These are phyloP conservation scores for Philopotamus ludificatus DNA, from an alignment of 1,140 invertebrate species.

Conservation along the genomic window DNA sequence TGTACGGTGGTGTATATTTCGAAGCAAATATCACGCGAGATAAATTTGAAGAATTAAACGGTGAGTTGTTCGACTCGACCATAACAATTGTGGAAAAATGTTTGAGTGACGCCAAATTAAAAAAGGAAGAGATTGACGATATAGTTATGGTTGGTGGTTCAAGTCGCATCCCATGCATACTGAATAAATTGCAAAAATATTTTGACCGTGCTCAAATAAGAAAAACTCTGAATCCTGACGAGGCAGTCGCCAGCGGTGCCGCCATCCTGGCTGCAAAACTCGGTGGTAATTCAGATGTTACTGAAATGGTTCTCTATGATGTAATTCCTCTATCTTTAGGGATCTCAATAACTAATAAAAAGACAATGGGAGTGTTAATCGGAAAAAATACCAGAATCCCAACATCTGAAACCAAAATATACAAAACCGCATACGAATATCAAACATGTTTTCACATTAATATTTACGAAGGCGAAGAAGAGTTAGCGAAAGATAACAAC, in stretches of 20 bases:
- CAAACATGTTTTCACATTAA: conserved; percentile 68
- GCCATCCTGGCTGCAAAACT: conserved; percentile 66
- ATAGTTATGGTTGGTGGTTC: conserved; percentile 80
- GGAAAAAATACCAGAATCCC: conserved; percentile 58
- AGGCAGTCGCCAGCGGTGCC: conserved; percentile 67
- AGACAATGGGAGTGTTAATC: conserved; percentile 66
- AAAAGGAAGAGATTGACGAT: conserved; percentile 69
- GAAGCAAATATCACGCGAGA: conserved; percentile 63
- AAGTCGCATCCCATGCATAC: conserved; percentile 69
- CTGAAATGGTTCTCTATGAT: conserved; percentile 76
- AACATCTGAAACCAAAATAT: conserved; percentile 63
- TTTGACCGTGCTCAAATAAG: conserved; percentile 64
- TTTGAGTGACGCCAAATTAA: conserved; percentile 68
- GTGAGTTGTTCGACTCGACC: conserved; percentile 62
- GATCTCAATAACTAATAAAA: conserved; percentile 60
- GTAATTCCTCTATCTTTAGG: conserved; percentile 65
- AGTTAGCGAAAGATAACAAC: conserved; percentile 79
- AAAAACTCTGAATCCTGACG: conserved; percentile 68
- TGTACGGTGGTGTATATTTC: conserved; percentile 59
- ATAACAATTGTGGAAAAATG: conserved; percentile 67
- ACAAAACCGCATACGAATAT: conserved; percentile 68
- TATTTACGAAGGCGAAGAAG: conserved; percentile 68
- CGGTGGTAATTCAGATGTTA: conserved; percentile 60
- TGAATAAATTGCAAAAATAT: conserved; percentile 62
- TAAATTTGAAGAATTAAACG: conserved; percentile 64